phyloP scores from a whole-genome alignment of 2,113 vertebrate species.

The Neogale vison region DNA sequence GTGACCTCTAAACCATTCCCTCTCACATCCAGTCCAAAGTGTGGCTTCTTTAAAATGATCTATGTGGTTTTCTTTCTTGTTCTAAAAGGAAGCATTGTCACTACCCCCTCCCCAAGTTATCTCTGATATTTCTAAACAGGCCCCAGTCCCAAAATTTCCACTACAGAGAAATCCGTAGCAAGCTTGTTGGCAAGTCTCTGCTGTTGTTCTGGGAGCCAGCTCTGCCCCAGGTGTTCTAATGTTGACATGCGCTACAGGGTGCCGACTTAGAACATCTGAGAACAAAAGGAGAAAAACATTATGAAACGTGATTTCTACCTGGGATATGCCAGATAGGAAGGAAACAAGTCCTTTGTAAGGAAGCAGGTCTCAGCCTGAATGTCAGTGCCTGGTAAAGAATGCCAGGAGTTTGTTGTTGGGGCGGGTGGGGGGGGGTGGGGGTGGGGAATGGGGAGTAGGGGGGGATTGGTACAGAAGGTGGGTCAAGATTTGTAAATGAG shows the following conservation, averaged over 20 bases:
- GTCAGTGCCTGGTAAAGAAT: not conserved
- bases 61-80: not conserved
- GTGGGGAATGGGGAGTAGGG: no score
- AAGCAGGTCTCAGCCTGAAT: constrained; percentile 76
- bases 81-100: constrained; percentile 23
- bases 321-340: constrained; percentile 69
- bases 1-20: not conserved
- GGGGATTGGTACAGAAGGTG: not conserved
- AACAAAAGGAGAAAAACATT: constrained; percentile 78
- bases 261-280: constrained; percentile 64
- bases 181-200: constrained; percentile 54
- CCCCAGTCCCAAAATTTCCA: constrained; percentile 41
- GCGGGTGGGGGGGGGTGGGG: fast-evolving
- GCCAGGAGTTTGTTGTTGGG: not conserved
- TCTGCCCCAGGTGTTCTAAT: constrained; percentile 68
- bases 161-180: constrained; percentile 33
- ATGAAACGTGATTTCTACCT: constrained; percentile 78
- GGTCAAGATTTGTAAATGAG: constrained; percentile 37
- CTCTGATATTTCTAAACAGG: constrained; percentile 61
- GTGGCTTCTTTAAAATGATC: not conserved
- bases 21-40: not conserved
- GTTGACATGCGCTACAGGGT: constrained; percentile 46
- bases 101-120: not conserved
- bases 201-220: constrained; percentile 49
- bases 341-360: constrained; percentile 71